Percentiles rank a stretch among this genome's conserved stretches.
Evolutionary conservation across 2,797 vertebrate species (phyloP).

Genomic region (Spheniscus humboldti): DNA sequence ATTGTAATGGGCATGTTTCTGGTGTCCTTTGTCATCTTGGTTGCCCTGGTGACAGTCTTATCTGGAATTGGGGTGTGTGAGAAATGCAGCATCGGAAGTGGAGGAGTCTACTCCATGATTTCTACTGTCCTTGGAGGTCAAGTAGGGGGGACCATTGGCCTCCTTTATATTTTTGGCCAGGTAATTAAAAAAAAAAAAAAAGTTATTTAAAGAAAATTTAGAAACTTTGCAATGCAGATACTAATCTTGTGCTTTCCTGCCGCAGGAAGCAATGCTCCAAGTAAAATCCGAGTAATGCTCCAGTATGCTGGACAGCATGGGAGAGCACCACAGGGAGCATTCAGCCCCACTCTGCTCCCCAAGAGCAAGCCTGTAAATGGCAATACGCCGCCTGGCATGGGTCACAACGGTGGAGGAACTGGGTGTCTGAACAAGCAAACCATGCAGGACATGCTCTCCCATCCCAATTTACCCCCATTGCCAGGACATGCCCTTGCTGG

Average conservation of each 20-base stretch:
- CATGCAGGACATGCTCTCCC: background rate
- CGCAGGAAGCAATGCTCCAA: background rate
- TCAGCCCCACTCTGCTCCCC: background rate
- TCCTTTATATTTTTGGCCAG: slow-evolving; percentile 97
- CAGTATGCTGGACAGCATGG: background rate
- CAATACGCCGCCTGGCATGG: rapidly evolving
- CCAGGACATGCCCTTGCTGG: background rate
- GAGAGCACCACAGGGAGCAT: background rate
- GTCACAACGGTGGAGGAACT: background rate
- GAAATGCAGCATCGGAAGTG: slow-evolving; percentile 82
- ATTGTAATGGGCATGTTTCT: slow-evolving; percentile 89
- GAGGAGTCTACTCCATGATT: slow-evolving; percentile 96
- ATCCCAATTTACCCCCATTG: background rate
- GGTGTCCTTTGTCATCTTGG: slow-evolving; percentile 88
- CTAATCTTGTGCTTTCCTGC: background rate
- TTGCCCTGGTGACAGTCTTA: slow-evolving; percentile 91
- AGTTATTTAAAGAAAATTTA: background rate
- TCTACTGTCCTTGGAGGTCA: slow-evolving; percentile 89
- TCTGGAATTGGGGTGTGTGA: slow-evolving; percentile 91
- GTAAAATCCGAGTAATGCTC: background rate
- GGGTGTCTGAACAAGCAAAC: background rate
- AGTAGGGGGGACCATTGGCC: slow-evolving; percentile 88
- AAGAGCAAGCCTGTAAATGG: background rate
- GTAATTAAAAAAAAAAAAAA: slow-evolving; percentile 62
- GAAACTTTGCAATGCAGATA: background rate